These are phyloP conservation scores for Ricordea florida DNA, from an alignment of 92 coral and sea anemone genomes.

Conservation along the genomic window DNA sequence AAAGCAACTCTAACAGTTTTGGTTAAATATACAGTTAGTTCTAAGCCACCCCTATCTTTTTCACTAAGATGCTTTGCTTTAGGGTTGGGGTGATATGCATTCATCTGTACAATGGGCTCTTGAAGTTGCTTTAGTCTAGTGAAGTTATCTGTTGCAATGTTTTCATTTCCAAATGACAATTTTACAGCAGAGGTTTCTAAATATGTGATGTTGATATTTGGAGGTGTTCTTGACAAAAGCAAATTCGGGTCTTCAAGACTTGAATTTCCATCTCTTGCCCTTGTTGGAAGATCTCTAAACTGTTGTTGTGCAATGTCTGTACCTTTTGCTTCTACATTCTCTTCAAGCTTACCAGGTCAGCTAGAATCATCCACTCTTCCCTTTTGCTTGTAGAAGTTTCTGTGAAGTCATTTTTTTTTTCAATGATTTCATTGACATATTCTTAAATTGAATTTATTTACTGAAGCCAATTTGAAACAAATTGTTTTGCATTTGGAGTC, in stretches of 20 bases:
- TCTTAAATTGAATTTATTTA: slow-evolving; percentile 13
- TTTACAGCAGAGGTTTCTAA: slow-evolving; percentile 11
- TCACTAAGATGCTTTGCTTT: slow-evolving; percentile 41
- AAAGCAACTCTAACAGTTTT: slow-evolving; percentile 57
- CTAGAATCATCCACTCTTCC: slow-evolving; percentile 60
- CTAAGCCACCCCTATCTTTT: slow-evolving; percentile 59
- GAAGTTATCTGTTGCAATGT: slow-evolving; percentile 51
- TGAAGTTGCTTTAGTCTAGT: slow-evolving; percentile 28
- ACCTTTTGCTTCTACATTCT: slow-evolving; percentile 46
- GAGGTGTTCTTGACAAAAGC: slow-evolving; percentile 39
- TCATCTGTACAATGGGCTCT: slow-evolving; percentile 25
- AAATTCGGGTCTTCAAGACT: slow-evolving; percentile 60
- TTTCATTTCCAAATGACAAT: slow-evolving; percentile 51
- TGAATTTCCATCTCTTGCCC: slow-evolving; percentile 66
- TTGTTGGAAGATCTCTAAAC: slow-evolving; percentile 28
- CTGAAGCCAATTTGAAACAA: slow-evolving; percentile 35
- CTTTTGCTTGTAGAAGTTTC: slow-evolving; percentile 16
- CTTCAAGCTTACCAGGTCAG: slow-evolving; percentile 39
- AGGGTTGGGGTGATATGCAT: slow-evolving; percentile 35
- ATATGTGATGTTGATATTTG: slow-evolving; percentile 4
- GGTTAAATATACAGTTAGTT: slow-evolving; percentile 31
- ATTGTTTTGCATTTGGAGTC: slow-evolving; percentile 5
- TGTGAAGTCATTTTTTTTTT: not conserved
- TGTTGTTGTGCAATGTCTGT: slow-evolving; percentile 8
- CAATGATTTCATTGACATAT: slow-evolving; percentile 9